Evolutionary conservation across 92 coral and sea anemone species (phyloP).

Genomic region (Muricea muricata): DNA sequence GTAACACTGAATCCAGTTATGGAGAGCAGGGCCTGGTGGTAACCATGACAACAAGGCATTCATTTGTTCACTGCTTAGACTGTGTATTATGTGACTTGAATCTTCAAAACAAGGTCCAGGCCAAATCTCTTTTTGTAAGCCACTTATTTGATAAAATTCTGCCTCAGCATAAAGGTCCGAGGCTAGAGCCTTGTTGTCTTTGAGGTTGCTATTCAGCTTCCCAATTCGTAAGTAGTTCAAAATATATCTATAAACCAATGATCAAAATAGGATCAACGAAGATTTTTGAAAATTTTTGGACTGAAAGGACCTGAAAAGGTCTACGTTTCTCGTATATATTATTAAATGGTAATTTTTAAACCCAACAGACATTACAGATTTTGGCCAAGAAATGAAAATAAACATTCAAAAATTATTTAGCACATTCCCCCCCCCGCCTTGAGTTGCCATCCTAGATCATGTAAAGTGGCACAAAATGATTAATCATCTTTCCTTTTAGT

Average conservation of each 20-base stretch:
- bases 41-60: conserved; percentile 53
- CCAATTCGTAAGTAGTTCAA: conserved; percentile 74
- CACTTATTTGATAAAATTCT: conserved; percentile 75
- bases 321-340: no score
- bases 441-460: no score
- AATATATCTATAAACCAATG: conserved; percentile 35
- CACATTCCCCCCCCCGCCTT: no score
- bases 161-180: conserved; percentile 75
- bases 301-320: no score
- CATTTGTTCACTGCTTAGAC: conserved; percentile 24
- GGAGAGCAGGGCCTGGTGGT: not conserved
- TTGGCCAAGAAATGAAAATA: no score
- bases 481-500: no score
- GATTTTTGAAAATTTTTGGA: no score
- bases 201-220: conserved; percentile 46
- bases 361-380: no score
- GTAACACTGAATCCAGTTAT: conserved; percentile 28
- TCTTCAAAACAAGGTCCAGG: conserved; percentile 14
- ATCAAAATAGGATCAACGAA: no score
- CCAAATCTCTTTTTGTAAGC: conserved; percentile 49
- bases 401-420: no score
- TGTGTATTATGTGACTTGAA: not conserved
- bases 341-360: no score
- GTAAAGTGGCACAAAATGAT: no score
- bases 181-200: conserved; percentile 46